Evolutionary conservation across 2,888 invertebrate genomes (phyloP), one percentile per base, ranked within the genome.

Genomic region (Andrena minutula): DNA sequence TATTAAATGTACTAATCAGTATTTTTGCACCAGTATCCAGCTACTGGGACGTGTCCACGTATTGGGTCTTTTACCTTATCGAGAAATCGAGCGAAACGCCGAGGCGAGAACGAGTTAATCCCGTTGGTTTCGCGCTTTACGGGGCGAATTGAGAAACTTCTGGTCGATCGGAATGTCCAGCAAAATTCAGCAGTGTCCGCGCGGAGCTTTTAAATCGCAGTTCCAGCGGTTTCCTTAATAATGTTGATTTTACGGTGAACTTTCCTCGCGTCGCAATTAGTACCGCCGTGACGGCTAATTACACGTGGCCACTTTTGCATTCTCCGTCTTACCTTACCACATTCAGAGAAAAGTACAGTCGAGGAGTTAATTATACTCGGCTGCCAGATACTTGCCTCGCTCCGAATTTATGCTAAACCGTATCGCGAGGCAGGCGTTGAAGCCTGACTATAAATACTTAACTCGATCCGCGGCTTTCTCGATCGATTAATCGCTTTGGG

Each of bases 221-320:
- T 58, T 23, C 10, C 76, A 47, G 30, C 60, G 60, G 51, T 74
- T 56, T 35, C 49, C 32, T 75, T 64, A 79, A 79, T 47, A 63
- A 58, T 58, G 79, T 64, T 65, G 78, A 64, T 58, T 51, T 58
- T 79, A 35, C 56, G 49, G 32, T 49, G 41, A 77, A 63, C 58
- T 79, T 77, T 79, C 69, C 69, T 79, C 64, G 16, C 56, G 47
- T 68, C 56, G 61, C 68, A 76, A 79, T 79, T 79, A 79, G 49
- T n/a, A 23, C 4, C 49, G 28, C 35, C 69, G 63, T 49, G 58
- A n/a, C 35, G 63, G 20, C 1, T 64, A 77, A 76, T 77, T 79
- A 76, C 58, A 49, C 69, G 56, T n/a, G 28, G 32, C n/a, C 32
- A 30, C 41, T 53, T 69, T 47, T 64, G 35, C 35, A 5, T 28